Base-by-base conservation (phyloP, 1,140 invertebrate species). In the Nixonia krombeini region DNA sequence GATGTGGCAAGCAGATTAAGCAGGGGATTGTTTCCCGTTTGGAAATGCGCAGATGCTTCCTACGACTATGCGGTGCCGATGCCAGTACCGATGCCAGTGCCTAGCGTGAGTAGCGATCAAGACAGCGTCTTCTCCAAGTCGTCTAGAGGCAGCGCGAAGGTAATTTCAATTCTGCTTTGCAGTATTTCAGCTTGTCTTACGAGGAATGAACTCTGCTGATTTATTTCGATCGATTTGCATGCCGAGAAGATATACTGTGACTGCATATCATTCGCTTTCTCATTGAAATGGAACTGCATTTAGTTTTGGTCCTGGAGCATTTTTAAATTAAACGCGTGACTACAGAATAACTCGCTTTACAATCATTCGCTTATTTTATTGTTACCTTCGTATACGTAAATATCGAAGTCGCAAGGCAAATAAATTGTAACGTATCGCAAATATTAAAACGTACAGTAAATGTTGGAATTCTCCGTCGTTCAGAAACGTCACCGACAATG, bases 51-150 rank as follows among this genome's bases (percentile, higher is more conserved):
- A 86, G 86, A 87, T 78, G 85, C 85, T 33, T 85, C 84, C 42
- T 87, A 87, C 53, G 86, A 87, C 72, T 87, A 87, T 61, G 86
- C 85, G 44, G 86, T 87, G 7, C n/a, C n/a, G n/a, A n/a, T n/a
- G n/a, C n/a, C n/a, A n/a, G n/a, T n/a, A 59, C 86, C 84, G 37
- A 85, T 85, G 82, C 82, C 83, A 23, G 80, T 83, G 65, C 79
- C 81, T 68, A 85, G 83, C 50, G 80, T 79, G 38, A 82, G 83
- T 66, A 85, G 84, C 49, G 86, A 86, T 59, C 85, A 86, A 70
- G 86, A 86, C 58, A 86, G 85, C 73, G 81, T 86, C 26, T 86
- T 87, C 59, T 87, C 86, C n/a, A 85, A 86, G 68, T 84, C 85
- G 37, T 86, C 85, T 40, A 79, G 83, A 66, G 84, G 84, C 61